Evolutionary conservation across 1,140 invertebrate species (phyloP), one percentile per base, ranked within the genome.

Genomic region (Heliconius hermathena): DNA sequence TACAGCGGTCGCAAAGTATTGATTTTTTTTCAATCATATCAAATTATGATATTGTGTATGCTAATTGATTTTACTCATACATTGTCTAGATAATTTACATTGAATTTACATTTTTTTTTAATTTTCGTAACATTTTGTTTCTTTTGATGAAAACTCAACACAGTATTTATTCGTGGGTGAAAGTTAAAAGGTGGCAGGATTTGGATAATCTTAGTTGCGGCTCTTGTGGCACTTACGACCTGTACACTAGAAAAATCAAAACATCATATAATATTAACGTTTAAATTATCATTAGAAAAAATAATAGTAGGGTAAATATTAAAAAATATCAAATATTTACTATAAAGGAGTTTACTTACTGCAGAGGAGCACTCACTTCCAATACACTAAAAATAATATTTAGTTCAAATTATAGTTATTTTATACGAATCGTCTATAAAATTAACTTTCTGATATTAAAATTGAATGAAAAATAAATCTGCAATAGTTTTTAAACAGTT

Each of bases 181-280:
- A 66, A 57, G n/a, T 57, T 66, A 29, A 11, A 2, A 26, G n/a
- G 20, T 4, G 22, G 9, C 60, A 29, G 26, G 11, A 29, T 29
- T n/a, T 22, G 20, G 9, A 22, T 9, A 60, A 60, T 60, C n/a
- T 60, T 60, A 77, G 22, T 66, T 76, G 3, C 22, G 11, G n/a
- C 57, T 76, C 57, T 66, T 77, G 22, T 49, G 16, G 66, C 81
- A 82, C 3, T 46, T 71, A 20, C 76, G 73, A 29, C 81, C 83
- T 29, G 74, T 71, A 72, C 81, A 84, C 83, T 84, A 74, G 46
- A 79, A 82, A 60, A 76, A 60, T 6, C 8, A 33, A 13, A 26
- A 66, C 22, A 52, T 18, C 5, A 20, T 52, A 20, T 49, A 49
- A 49, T 49, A 49, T 20, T 52, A 18, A 52, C 18, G 4, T 52